Evolutionary conservation across 2,888 invertebrate species (phyloP), one percentile per base, ranked within the genome.

Genomic region (Aphidius colemani): DNA sequence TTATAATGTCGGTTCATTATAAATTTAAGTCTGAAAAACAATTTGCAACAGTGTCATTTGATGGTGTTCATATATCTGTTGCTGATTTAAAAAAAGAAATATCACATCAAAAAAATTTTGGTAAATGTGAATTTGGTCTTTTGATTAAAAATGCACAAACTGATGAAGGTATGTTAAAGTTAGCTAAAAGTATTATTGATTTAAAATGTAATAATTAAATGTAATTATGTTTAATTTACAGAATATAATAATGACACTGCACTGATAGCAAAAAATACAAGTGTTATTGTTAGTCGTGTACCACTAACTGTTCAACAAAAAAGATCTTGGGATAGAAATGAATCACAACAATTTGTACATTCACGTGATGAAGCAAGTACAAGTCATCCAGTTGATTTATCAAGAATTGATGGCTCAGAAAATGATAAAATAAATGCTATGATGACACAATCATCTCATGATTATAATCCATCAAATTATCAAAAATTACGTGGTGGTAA

Each of bases 361-460:
- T 71, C 76, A 41, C 80, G 80, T 68, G 81, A 82, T 66, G 78
- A 81, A 68, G 59, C 74, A 10, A 76, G 72, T 68, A 69, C 81
- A 63, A 79, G 88, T 53, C 88, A 90, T 75, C 86, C 90, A 70
- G 90, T 94, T 61, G 96, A 96, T 85, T 85, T 97, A 72, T 90
- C 93, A 51, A 91, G 90, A 83, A 89, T 96, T 84, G 94, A 95
- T 85, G 94, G 94, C 69, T 93, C 95, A 59, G 99, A 99, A 85
- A 96, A 96, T 79, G 98, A 99, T 79, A 98, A 98, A 85, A 96
- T 99, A 75, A 91, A 92, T 82, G 96, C 96, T 68, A 97, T 98
- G 95, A 97, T 98, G 89, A 89, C 93, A 69, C 97, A 98, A 82
- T 96, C 98, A 43, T 96, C 97, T 44, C 91, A 93, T 81, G 97